Percentiles rank a stretch among this genome's conserved stretches.
Evolutionary conservation across 2,888 invertebrate genomes (phyloP).

Genomic region (Siphonodentalium dalli): DNA sequence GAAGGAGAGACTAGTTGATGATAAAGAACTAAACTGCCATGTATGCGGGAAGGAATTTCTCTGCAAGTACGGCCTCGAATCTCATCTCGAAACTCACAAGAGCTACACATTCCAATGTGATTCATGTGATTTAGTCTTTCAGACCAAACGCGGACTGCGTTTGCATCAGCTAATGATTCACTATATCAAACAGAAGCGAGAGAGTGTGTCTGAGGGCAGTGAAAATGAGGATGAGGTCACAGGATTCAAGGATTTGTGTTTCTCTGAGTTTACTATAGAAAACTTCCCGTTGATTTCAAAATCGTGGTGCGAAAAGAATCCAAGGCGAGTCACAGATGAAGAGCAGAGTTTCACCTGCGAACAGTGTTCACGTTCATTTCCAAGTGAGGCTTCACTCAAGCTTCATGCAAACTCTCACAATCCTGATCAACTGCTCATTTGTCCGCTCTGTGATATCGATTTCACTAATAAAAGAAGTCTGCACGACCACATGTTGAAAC

Average conservation of each 20-base stretch:
- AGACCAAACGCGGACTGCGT: constrained; percentile 75
- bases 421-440: constrained; percentile 49
- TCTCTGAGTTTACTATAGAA: constrained; percentile 80
- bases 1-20: too few relatives aligned
- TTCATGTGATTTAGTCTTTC: constrained; percentile 77
- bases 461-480: constrained; percentile 69
- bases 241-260: constrained; percentile 71
- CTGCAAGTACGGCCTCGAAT: constrained; percentile 71
- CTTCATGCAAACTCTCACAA: constrained; percentile 57
- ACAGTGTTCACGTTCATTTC: constrained; percentile 62
- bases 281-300: constrained; percentile 83
- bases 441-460: constrained; percentile 69
- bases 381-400: constrained; percentile 58
- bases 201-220: constrained; percentile 10
- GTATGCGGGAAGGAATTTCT: constrained; percentile 74
- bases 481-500: constrained; percentile 55
- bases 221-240: constrained; percentile 19
- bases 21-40: constrained; percentile 68
- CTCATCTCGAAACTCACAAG: constrained; percentile 76
- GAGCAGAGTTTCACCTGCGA: constrained; percentile 60
- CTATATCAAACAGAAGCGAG: constrained; percentile 20
- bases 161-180: constrained; percentile 76
- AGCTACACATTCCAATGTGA: constrained; percentile 76
- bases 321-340: constrained; percentile 49
- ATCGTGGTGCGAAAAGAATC: constrained; percentile 75